Evolutionary conservation across 2,888 invertebrate species (phyloP), one percentile per base, ranked within the genome.

Genomic region (Agrotis exclamationis): DNA sequence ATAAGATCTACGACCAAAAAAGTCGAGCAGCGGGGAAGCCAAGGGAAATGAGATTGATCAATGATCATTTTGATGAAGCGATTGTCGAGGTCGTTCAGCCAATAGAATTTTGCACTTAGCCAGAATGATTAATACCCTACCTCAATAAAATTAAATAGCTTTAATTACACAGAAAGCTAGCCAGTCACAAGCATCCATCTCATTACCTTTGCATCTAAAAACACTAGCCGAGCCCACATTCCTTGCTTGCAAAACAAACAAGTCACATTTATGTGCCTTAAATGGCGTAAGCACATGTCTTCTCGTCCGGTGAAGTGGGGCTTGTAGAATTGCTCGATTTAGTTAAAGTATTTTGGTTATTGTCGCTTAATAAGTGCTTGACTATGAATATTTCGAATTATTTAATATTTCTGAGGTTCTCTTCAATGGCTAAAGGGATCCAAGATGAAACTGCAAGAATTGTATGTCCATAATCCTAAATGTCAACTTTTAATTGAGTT

Each of bases 281-380:
- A 87, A 91, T 83, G 91, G 93, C 80, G 74, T 76, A 82, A 83
- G 88, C 93, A 93, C 91, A 94, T 93, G 94, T 90, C 89, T 88
- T 87, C 85, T 80, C 82, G 85, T 86, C 86, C 86, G 85, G 88
- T 59, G 66, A 63, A 64, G 64, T 39, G 59, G 53, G 11, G 56
- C 59, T 63, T 53, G 59, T 24, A 66, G 75, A 20, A 63, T 33
- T 68, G 48, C 62, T 75, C n/a, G 71, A 70, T 70, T 70, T 75
- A 69, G 57, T 63, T 20, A 13, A 47, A 70, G 24, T 60, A 63
- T 68, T 68, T 56, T 68, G 66, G 45, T 50, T 75, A 65, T 63
- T 79, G 64, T 64, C 45, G 64, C 53, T 58, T 53, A 48, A 47
- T 73, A 71, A 71, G 14, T 33, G 20, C 9, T 56, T 28, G 33